Percentiles rank a stretch among this genome's conserved stretches.
phyloP scores from a whole-genome alignment of 2,113 vertebrate species.

The Miniopterus natalensis region DNA sequence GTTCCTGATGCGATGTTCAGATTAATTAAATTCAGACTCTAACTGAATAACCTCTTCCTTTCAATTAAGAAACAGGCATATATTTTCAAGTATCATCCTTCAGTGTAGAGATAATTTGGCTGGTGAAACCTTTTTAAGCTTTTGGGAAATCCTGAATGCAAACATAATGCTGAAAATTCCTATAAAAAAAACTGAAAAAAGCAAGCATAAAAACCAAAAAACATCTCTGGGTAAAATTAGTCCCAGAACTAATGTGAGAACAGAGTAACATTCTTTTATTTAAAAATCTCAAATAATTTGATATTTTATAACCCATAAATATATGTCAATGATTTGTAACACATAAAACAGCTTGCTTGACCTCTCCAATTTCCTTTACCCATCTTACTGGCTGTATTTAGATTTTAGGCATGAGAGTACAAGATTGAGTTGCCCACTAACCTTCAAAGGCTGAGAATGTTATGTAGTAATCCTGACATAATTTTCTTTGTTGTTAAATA shows the following conservation, averaged over 20 bases:
- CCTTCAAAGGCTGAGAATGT: neutral
- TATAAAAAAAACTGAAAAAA: neutral
- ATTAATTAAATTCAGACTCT: constrained; percentile 9
- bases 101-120: neutral
- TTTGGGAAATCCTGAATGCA: constrained; percentile 24
- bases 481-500: neutral
- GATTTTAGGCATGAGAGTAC: neutral
- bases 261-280: neutral
- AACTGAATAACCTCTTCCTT: neutral
- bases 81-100: constrained; percentile 40
- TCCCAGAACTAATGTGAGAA: constrained; percentile 19
- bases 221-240: neutral
- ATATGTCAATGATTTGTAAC: neutral
- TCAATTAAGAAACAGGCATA: neutral
- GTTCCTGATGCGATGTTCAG: neutral
- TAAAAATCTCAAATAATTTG: neutral
- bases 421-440: neutral
- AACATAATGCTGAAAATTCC: constrained; percentile 27
- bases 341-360: neutral
- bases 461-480: neutral
- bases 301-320: neutral
- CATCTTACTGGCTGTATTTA: neutral
- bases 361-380: neutral
- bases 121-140: neutral
- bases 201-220: neutral